These are phyloP conservation scores for Potamilus streckersoni DNA, from an alignment of 1,140 invertebrate species.

Conservation along the genomic window DNA sequence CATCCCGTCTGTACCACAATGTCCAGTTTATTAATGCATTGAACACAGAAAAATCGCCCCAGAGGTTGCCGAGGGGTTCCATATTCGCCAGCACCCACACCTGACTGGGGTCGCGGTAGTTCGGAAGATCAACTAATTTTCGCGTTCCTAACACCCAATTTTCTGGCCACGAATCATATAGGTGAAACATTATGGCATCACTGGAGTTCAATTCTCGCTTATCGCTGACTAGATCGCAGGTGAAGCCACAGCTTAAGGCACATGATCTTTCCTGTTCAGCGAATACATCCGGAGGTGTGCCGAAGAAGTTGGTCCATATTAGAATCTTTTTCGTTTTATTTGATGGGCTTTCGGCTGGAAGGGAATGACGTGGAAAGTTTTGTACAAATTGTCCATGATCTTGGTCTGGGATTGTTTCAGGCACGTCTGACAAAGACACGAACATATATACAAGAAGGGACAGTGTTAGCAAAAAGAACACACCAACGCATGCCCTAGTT, in stretches of 20 bases:
- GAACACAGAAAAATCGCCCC: conserved; percentile 29
- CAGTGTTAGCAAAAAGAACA: too few species aligned
- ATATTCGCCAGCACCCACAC: conserved; percentile 49
- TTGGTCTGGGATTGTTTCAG: too few species aligned
- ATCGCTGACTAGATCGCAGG: conserved; percentile 49
- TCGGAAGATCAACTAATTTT: conserved; percentile 31
- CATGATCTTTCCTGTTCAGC: too few species aligned
- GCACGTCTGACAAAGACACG: too few species aligned
- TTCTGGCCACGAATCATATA: conserved; percentile 33
- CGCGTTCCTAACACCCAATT: conserved; percentile 13
- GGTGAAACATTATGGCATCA: conserved; percentile 57
- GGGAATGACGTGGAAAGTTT: too few species aligned
- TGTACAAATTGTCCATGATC: too few species aligned
- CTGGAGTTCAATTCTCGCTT: conserved; percentile 33
- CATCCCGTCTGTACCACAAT: conserved; percentile 47
- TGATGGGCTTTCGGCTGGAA: too few species aligned
- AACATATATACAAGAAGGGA: too few species aligned
- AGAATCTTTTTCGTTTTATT: too few species aligned
- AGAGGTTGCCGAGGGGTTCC: conserved; percentile 46
- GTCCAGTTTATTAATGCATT: conserved; percentile 56
- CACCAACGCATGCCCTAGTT: too few species aligned
- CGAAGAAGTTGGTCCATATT: too few species aligned
- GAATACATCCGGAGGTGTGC: too few species aligned
- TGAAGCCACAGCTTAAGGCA: not conserved
- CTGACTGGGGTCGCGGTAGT: conserved; percentile 36